Conservation (phyloP, 2,113 vertebrate genomes). For the Xenotilapia longispinis region DNA sequence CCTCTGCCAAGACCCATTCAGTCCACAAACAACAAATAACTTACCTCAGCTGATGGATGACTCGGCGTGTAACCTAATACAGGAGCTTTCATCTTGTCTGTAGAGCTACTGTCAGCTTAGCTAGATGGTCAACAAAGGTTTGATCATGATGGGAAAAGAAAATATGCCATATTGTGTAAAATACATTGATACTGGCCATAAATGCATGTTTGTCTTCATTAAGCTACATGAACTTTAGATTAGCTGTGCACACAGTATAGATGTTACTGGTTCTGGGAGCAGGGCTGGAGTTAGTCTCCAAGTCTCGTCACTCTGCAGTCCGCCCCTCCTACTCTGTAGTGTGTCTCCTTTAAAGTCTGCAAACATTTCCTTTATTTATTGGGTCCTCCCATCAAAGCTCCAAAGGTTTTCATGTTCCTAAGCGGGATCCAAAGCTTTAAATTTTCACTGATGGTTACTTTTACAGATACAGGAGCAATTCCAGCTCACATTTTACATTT, state of each 20-base stretch:
- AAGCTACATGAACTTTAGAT: background rate
- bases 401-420: background rate
- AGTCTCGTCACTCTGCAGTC: background rate
- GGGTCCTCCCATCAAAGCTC: background rate
- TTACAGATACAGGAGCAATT: background rate
- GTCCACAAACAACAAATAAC: constrained; percentile 48
- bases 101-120: background rate
- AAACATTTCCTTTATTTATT: constrained; percentile 9
- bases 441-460: background rate
- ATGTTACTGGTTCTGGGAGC: background rate
- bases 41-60: constrained; percentile 31
- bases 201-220: background rate
- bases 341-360: background rate
- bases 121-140: background rate
- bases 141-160: background rate
- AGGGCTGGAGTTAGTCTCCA: background rate
- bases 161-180: background rate
- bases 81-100: constrained; percentile 17
- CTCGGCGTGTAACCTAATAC: constrained; percentile 16
- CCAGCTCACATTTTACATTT: background rate
- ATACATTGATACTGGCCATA: background rate
- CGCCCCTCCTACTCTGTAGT: background rate
- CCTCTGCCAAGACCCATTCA: background rate
- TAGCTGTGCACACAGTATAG: background rate
- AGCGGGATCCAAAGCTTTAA: background rate